Conservation (phyloP, 2,113 vertebrate species). For the Plecturocebus donacophilus region DNA sequence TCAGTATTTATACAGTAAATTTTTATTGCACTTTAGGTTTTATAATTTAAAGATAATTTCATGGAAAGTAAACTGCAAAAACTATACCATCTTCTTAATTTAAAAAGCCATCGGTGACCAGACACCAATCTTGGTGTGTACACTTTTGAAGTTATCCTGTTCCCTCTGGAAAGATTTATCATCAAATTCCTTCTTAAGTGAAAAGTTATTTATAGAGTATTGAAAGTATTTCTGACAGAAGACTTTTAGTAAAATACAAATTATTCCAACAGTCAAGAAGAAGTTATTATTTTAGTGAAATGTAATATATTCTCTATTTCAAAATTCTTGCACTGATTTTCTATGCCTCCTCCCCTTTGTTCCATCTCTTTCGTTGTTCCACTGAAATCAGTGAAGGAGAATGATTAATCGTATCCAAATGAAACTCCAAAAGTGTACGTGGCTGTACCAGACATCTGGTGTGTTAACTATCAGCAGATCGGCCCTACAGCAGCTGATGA, state of each 20-base stretch:
- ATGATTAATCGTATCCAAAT: background rate
- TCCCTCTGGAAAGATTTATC: background rate
- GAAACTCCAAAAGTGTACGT: background rate
- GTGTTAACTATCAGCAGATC: background rate
- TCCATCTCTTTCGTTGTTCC: background rate
- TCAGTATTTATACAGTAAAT: background rate
- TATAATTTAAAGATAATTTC: conserved; percentile 28
- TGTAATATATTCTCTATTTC: background rate
- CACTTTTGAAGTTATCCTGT: background rate
- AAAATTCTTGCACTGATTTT: background rate
- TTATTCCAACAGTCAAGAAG: background rate
- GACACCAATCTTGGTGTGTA: background rate
- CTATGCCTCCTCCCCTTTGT: background rate
- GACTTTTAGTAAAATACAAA: background rate
- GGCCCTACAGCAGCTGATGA: background rate
- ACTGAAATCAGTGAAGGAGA: background rate
- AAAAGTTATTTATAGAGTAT: background rate
- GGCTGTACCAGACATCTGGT: conserved; percentile 9
- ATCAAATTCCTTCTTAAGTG: background rate
- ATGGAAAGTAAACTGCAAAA: background rate
- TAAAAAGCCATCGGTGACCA: background rate
- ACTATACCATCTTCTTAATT: background rate
- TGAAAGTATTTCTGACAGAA: background rate
- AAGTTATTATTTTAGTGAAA: background rate
- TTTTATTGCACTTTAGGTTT: background rate